Percentiles rank a stretch among this genome's conserved stretches.
Evolutionary conservation across 2,888 invertebrate species (phyloP).

Genomic region (Emesis castigata): DNA sequence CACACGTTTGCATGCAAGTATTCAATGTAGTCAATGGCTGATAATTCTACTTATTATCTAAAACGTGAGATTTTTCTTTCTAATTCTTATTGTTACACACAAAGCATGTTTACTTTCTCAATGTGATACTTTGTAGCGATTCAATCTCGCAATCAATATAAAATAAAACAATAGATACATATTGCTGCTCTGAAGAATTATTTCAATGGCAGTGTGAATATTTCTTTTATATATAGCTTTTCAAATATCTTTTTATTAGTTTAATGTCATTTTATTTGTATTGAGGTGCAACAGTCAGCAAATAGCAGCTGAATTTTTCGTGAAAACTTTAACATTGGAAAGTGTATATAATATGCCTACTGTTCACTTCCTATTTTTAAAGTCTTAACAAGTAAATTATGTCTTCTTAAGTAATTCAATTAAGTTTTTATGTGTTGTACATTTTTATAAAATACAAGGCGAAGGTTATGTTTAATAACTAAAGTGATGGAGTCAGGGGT

Average conservation of each 20-base stretch:
- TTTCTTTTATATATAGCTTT: not conserved
- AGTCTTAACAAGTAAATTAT: too few relatives aligned
- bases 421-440: conserved; percentile 5
- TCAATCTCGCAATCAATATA: not conserved
- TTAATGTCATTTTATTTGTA: not conserved
- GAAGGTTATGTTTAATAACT: too few relatives aligned
- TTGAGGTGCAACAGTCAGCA: not conserved
- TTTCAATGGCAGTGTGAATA: not conserved
- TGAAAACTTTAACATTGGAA: too few relatives aligned
- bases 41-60: conserved; percentile 58
- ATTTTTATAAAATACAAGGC: not conserved
- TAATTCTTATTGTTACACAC: conserved; percentile 65
- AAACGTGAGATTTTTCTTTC: conserved; percentile 69
- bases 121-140: conserved; percentile 1
- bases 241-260: not conserved
- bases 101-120: conserved; percentile 33
- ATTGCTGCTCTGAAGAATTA: not conserved
- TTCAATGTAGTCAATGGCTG: conserved; percentile 14
- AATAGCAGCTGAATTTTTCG: too few relatives aligned
- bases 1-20: not conserved
- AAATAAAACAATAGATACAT: not conserved
- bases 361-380: too few relatives aligned
- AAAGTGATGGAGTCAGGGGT: too few relatives aligned
- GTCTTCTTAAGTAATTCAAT: too few relatives aligned
- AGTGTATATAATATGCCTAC: too few relatives aligned